Conservation (phyloP, 2,797 vertebrate species). For the Hippopotamyrus pictus region DNA sequence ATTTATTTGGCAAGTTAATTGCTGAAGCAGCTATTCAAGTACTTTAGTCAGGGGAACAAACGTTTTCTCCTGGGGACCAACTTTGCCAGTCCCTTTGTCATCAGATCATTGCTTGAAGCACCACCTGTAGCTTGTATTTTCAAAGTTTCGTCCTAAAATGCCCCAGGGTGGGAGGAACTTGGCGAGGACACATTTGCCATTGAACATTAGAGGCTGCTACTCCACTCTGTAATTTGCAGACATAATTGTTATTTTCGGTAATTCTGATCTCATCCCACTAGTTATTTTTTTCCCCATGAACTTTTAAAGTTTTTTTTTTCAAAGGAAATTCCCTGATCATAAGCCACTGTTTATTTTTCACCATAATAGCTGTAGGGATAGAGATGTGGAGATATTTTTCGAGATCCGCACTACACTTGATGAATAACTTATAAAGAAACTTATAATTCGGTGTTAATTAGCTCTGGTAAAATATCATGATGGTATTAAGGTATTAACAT, state of each 20-base stretch:
- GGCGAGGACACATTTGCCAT: not conserved
- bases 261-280: not conserved
- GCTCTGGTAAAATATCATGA: not conserved
- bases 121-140: not conserved
- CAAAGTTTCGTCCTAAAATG: not conserved
- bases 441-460: not conserved
- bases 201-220: not conserved
- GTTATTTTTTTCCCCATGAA: not conserved
- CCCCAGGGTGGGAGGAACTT: not conserved
- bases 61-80: not conserved
- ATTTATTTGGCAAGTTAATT: conserved; percentile 2
- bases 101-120: not conserved
- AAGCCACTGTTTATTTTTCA: not conserved
- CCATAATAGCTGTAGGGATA: not conserved
- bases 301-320: conserved; percentile 7
- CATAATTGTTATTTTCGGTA: not conserved
- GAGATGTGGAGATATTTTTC: not conserved
- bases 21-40: not conserved
- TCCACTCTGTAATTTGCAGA: not conserved
- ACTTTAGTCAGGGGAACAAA: not conserved
- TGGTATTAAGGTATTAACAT: conserved; percentile 3
- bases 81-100: conserved; percentile 3
- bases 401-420: not conserved
- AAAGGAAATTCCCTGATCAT: not conserved
- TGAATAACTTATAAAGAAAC: not conserved